Evolutionary conservation across 2,113 vertebrate species (phyloP).

Genomic region (Platysternon megacephalum): DNA sequence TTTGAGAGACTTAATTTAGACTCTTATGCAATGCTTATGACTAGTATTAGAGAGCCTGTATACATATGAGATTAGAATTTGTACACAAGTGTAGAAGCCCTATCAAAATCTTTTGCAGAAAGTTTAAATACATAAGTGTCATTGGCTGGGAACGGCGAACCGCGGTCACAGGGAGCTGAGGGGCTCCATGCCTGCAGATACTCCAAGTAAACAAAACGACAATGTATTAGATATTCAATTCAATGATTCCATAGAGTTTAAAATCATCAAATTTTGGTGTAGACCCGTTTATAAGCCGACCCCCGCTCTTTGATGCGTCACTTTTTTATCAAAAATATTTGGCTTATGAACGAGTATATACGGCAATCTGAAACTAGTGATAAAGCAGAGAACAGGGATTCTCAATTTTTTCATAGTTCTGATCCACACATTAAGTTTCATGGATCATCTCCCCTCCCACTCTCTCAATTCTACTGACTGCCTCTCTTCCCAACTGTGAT

Average conservation of each 20-base stretch:
- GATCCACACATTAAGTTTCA: neutral
- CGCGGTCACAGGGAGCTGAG: too few relatives aligned
- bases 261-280: too few relatives aligned
- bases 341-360: too few relatives aligned
- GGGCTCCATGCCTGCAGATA: too few relatives aligned
- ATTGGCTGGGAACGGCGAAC: too few relatives aligned
- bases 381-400: neutral
- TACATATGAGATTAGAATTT: neutral
- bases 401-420: neutral
- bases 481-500: neutral
- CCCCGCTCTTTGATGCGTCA: too few relatives aligned
- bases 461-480: neutral
- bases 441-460: neutral
- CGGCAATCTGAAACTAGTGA: neutral
- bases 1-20: neutral
- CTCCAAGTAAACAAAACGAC: too few relatives aligned
- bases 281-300: too few relatives aligned
- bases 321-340: too few relatives aligned
- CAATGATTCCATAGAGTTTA: too few relatives aligned
- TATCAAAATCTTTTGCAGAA: neutral
- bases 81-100: neutral
- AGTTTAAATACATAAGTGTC: neutral
- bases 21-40: rapidly evolving
- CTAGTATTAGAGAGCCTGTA: neutral
- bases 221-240: too few relatives aligned